Base-by-base conservation (phyloP, 2,888 invertebrate genomes). In the Malthinus flaveolus region DNA sequence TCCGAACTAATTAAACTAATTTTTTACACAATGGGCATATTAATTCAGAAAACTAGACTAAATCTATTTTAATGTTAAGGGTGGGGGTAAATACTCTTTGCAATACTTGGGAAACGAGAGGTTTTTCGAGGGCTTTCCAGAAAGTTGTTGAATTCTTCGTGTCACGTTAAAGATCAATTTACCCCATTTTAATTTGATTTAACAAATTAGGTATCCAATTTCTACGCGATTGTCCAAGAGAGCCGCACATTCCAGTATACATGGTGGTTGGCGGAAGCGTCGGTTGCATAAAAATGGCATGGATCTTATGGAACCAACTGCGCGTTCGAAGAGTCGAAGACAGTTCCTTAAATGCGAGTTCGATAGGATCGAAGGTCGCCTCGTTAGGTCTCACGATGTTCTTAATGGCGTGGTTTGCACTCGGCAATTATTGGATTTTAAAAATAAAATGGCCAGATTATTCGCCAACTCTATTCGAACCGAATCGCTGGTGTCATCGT, bases 181-280 rank as follows among this genome's bases (percentile, higher is more conserved):
- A n/a, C n/a, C 5, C 5, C 5, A 23, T 3, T 23, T 3, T 23
- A 23, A 23, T 23, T 23, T 23, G 5, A 23, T 23, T 23, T 23
- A 23, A 2, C 5, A 23, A 15, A 32, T n/a, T 82, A 92, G 93
- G 93, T 64, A 84, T 90, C 49, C 89, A 91, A 71, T 90, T 88
- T 78, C 84, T 90, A 58, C 83, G 88, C 12, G 90, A 91, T 73
- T 93, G 93, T 67, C 92, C 92, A 0, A 83, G 84, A 44, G 88
- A 91, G 76, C 87, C 88, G 0, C 83, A 87, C 59, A 86, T 93
- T 63, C 91, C 92, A 0, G 85, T 91, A 23, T 93, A 92, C 79
- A 88, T 92, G 85, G 85, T 92, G 56, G 90, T 91, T n/a, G 92
- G 91, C 0, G 93, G 92, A 0, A 85, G 86, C 7, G 83, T 89